phyloP scores from a whole-genome alignment of 2,113 vertebrate genomes.

The Pituophis catenifer region DNA sequence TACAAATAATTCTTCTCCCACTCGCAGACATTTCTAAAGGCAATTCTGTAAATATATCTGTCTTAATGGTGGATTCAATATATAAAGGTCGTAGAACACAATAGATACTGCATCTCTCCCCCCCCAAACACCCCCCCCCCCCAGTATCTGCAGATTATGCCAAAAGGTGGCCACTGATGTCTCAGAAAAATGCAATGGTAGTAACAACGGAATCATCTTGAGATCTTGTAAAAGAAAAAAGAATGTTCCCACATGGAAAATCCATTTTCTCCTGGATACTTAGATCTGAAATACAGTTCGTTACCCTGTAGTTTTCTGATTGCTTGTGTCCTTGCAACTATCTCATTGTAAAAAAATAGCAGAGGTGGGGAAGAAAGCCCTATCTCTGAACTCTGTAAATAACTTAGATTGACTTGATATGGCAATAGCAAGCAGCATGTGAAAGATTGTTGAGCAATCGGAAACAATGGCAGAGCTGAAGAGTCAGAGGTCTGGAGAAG shows the following conservation, averaged over 20 bases:
- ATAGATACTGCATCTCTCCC: slow-evolving; percentile 9
- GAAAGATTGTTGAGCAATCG: slow-evolving; percentile 47
- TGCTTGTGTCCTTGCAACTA: slow-evolving; percentile 75
- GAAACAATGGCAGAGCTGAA: slow-evolving; percentile 45
- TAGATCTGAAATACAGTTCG: slow-evolving; percentile 73
- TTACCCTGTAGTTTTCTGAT: slow-evolving; percentile 68
- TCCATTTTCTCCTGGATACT: slow-evolving; percentile 26
- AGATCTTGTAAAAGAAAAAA: slow-evolving; percentile 41
- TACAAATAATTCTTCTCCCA: slow-evolving; percentile 31
- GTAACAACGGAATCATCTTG: slow-evolving; percentile 30
- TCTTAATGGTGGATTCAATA: slow-evolving; percentile 45
- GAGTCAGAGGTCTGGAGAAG: slow-evolving; percentile 76
- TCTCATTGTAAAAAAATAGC: slow-evolving; percentile 80
- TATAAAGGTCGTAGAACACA: slow-evolving; percentile 20
- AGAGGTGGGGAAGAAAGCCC: slow-evolving; percentile 74
- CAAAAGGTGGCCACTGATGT: slow-evolving; percentile 39
- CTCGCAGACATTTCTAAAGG: slow-evolving; percentile 37
- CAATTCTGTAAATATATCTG: slow-evolving; percentile 41
- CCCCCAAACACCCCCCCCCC: too few species aligned
- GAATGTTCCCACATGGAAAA: slow-evolving; percentile 35
- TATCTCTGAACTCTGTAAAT: slow-evolving; percentile 74
- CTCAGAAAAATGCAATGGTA: slow-evolving; percentile 29
- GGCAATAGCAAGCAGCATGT: slow-evolving; percentile 61
- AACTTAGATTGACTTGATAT: slow-evolving; percentile 54
- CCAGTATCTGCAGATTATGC: slow-evolving; percentile 15